Conservation (phyloP, 2,797 vertebrate species). For the Synanceia verrucosa region DNA sequence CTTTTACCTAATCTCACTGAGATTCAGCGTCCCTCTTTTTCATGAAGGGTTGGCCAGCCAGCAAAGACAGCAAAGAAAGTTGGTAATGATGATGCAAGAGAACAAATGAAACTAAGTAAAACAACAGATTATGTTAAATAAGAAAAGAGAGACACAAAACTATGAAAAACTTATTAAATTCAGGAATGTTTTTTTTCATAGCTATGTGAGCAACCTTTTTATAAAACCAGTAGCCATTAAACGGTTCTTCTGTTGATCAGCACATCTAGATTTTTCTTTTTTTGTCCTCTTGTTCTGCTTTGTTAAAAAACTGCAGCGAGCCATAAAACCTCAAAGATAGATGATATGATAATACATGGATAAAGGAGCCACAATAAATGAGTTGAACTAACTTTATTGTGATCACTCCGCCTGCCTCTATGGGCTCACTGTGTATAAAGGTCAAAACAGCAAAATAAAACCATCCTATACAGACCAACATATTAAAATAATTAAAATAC, state of each 20-base stretch:
- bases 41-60: slow-evolving; percentile 4
- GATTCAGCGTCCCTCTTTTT: slow-evolving; percentile 28
- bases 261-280: neutral
- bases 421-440: neutral
- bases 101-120: neutral
- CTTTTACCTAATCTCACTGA: slow-evolving; percentile 36
- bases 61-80: slow-evolving; percentile 4
- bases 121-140: neutral
- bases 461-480: neutral
- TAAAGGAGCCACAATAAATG: neutral
- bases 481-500: neutral
- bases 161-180: neutral
- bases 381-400: neutral
- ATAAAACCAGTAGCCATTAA: neutral
- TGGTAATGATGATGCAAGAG: slow-evolving; percentile 4
- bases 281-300: neutral
- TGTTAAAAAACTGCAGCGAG: neutral
- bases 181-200: neutral
- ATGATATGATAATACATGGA: neutral
- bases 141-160: neutral
- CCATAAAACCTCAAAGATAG: neutral
- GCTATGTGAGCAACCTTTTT: neutral
- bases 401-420: neutral
- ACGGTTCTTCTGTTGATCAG: neutral
- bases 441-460: neutral